Conservation (phyloP, 2,797 vertebrate species). For the Oophaga sylvatica region DNA sequence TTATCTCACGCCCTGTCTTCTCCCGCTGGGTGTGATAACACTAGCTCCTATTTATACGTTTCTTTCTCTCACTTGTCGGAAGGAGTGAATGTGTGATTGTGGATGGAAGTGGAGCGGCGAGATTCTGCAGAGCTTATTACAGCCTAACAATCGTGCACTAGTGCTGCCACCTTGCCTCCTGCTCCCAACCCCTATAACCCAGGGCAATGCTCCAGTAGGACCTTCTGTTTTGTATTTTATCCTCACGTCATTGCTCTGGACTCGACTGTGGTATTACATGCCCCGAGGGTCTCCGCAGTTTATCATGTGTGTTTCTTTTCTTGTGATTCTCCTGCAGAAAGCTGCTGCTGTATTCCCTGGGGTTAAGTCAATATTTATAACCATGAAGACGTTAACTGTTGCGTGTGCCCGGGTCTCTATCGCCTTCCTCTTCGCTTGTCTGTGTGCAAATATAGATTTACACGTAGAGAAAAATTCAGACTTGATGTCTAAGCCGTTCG, state of each 20-base stretch:
- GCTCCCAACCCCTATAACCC: no score
- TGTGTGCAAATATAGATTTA: no score
- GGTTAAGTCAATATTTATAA: constrained; percentile 37
- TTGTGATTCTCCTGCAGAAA: not conserved
- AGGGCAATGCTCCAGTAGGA: no score
- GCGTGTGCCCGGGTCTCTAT: not conserved
- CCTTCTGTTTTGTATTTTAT: not conserved
- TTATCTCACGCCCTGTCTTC: constrained; percentile 47
- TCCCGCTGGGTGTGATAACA: constrained; percentile 59
- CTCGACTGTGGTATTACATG: not conserved
- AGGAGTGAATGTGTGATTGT: constrained; percentile 42
- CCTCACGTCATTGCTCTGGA: not conserved
- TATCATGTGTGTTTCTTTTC: not conserved
- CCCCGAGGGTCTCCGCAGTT: not conserved
- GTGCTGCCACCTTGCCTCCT: not conserved
- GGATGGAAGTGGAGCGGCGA: not conserved
- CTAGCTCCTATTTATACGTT: constrained; percentile 58
- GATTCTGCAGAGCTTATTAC: constrained; percentile 15
- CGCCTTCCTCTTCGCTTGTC: not conserved
- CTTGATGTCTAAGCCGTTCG: no score
- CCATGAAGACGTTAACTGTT: constrained; percentile 7
- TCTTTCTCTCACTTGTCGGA: constrained; percentile 50
- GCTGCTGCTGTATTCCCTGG: constrained; percentile 11
- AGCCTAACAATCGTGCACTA: constrained; percentile 13
- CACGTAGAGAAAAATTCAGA: no score